Conservation (phyloP, 2,797 vertebrate species). For the Neoniphon sammara region DNA sequence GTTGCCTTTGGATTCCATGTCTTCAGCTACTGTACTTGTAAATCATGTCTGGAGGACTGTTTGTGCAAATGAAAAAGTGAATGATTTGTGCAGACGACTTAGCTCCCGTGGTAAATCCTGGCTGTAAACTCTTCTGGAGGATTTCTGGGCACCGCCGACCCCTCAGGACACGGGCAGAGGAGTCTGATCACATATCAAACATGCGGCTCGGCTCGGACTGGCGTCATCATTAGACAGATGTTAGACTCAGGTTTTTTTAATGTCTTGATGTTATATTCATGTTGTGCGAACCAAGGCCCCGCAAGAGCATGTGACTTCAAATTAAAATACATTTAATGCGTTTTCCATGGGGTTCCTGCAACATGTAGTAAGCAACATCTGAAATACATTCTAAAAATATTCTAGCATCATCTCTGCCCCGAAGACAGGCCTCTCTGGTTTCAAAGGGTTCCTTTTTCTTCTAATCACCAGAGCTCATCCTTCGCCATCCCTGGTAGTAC, state of each 20-base stretch:
- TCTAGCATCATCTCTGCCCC: conserved; percentile 39
- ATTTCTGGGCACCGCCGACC: conserved; percentile 57
- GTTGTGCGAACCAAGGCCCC: conserved; percentile 23
- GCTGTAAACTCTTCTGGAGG: conserved; percentile 41
- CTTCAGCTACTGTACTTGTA: conserved; percentile 70
- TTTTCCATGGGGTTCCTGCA: conserved; percentile 33
- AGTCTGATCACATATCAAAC: conserved; percentile 66
- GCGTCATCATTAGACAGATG: conserved; percentile 65
- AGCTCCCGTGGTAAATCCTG: conserved; percentile 73
- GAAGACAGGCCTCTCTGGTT: conserved; percentile 46
- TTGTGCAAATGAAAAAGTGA: conserved; percentile 78
- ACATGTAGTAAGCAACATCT: conserved; percentile 38
- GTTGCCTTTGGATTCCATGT: conserved; percentile 75
- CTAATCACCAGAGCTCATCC: conserved; percentile 64
- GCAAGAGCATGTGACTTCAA: conserved; percentile 24
- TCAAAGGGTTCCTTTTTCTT: conserved; percentile 55
- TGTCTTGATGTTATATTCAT: conserved; percentile 69
- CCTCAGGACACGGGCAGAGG: conserved; percentile 46
- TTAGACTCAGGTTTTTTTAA: conserved; percentile 59
- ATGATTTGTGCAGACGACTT: conserved; percentile 78
- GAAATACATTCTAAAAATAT: conserved; percentile 56
- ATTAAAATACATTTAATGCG: conserved; percentile 52
- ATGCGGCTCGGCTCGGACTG: conserved; percentile 35
- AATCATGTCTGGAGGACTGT: conserved; percentile 72
- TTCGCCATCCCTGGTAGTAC: conserved; percentile 43